Conservation (phyloP, 2,113 vertebrate species). For the Alosa alosa region DNA sequence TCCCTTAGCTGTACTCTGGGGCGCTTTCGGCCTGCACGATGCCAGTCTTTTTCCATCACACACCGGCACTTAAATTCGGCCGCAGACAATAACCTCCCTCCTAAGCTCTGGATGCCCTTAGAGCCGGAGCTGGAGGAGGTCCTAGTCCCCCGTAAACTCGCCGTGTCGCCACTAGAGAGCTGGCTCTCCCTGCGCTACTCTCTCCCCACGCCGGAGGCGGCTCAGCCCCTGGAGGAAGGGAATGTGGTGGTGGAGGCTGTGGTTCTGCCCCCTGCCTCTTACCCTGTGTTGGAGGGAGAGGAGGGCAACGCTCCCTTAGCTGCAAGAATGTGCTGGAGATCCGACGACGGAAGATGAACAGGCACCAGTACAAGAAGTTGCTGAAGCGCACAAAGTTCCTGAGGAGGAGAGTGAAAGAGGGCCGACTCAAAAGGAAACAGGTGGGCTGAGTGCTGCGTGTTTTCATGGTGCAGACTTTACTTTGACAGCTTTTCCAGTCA, state of each 20-base stretch:
- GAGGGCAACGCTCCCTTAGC: constrained; percentile 51
- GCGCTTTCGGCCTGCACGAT: constrained; percentile 35
- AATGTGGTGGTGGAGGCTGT: constrained; percentile 55
- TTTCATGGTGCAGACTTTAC: background rate
- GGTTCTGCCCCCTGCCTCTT: constrained; percentile 56
- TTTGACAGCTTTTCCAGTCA: no score
- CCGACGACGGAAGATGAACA: constrained; percentile 88
- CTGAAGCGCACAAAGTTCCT: constrained; percentile 82
- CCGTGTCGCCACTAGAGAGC: constrained; percentile 89
- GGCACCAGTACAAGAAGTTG: constrained; percentile 89
- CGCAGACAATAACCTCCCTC: constrained; percentile 60
- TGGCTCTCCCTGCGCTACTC: constrained; percentile 82
- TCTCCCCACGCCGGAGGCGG: constrained; percentile 69
- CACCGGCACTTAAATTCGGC: constrained; percentile 66
- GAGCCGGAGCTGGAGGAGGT: constrained; percentile 84
- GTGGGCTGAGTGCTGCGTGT: constrained; percentile 43
- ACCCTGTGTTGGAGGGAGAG: constrained; percentile 48
- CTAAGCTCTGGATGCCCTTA: constrained; percentile 66
- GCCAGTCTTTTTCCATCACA: constrained; percentile 43
- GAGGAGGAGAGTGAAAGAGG: constrained; percentile 71
- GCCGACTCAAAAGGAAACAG: constrained; percentile 76
- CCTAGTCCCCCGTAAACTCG: constrained; percentile 85
- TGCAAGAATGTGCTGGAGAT: constrained; percentile 90
- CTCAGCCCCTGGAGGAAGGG: constrained; percentile 50
- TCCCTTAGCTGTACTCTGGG: constrained; percentile 41